Evolutionary conservation across 1,140 invertebrate species (phyloP).

Genomic region (Drosophila ambigua): DNA sequence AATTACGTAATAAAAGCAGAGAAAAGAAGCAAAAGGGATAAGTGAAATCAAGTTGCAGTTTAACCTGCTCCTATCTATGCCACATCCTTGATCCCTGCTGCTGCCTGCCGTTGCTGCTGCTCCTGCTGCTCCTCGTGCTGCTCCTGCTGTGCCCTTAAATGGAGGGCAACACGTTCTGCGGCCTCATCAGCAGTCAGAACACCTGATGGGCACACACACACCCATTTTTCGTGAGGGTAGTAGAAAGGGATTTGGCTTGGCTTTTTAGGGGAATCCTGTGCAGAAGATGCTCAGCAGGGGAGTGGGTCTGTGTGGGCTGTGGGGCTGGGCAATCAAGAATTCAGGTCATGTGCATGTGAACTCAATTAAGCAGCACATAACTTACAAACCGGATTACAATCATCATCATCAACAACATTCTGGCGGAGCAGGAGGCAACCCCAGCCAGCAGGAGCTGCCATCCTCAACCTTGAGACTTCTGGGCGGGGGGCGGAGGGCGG

Average conservation of each 20-base stretch:
- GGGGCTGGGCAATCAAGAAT: slow-evolving; percentile 67
- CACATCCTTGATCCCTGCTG: slow-evolving; percentile 3
- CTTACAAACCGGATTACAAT: slow-evolving; percentile 84
- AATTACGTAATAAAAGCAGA: slow-evolving; percentile 62
- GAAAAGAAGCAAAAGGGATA: slow-evolving; percentile 59
- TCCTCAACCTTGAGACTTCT: slow-evolving; percentile 45
- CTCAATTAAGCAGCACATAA: slow-evolving; percentile 84
- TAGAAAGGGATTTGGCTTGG: slow-evolving; percentile 45
- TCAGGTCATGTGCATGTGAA: slow-evolving; percentile 84
- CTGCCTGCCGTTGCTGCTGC: background rate
- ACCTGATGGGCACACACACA: slow-evolving; percentile 55
- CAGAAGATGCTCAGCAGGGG: slow-evolving; percentile 11
- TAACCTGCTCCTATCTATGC: slow-evolving; percentile 59
- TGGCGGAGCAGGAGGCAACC: too few relatives aligned
- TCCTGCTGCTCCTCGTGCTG: background rate
- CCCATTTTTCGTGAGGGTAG: slow-evolving; percentile 32
- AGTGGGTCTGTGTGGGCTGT: slow-evolving; percentile 1
- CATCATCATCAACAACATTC: slow-evolving; percentile 78
- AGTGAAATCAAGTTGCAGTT: slow-evolving; percentile 81
- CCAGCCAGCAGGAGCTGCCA: slow-evolving; percentile 2
- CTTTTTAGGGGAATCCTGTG: slow-evolving; percentile 55
- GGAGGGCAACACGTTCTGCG: slow-evolving; percentile 60
- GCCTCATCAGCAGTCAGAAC: slow-evolving; percentile 76
- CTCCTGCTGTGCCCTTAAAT: slow-evolving; percentile 15
- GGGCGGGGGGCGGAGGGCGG: too few relatives aligned